Base-by-base conservation (phyloP, 2,888 invertebrate genomes). In the Ophioninae sp. region DNA sequence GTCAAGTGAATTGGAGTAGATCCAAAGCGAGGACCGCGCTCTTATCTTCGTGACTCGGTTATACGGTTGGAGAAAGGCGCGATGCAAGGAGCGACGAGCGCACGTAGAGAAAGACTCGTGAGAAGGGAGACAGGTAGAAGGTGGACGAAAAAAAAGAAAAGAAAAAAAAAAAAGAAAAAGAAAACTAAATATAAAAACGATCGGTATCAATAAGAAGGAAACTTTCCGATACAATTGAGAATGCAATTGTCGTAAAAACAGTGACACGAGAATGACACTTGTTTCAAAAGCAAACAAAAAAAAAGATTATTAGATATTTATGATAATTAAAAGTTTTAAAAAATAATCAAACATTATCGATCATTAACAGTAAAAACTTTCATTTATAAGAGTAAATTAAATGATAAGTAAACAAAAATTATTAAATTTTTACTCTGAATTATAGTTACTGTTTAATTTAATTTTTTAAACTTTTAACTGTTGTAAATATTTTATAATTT, bases 1-100 rank as follows among this genome's bases (percentile, higher is more conserved):
- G 62, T 30, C 68, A 41, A 81, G 78, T 73, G 77, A 77, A 81
- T 81, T 81, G 77, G 78, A 77, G 73, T 81, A 68, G 59, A 76
- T 81, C 81, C 81, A 81, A 81, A 78, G 73, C 62, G 77, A 78
- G 61, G 77, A 73, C 77, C 65, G 50, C 65, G 37, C 68, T 81
- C 69, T 65, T 81, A 70, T 81, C 72, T 65, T 64, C 50, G 44
- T 23, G 75, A 70, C 65, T 70, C 65, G 80, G 20, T 41, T 81
- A 17, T 70, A 69, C 10, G 50, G 10, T 57, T 64, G 57, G 81
- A 75, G 81, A 81, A 81, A 81, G 81, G 81, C 70, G 50, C 50
- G 6, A 76, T 65, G 57, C 57, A 56, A 69, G 59, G 13, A 44
- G 68, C 21, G 41, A 68, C 44, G 61, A 39, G 37, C 64, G 37